Evolutionary conservation across 2,888 invertebrate species (phyloP).

Genomic region (Apoda limacodes): DNA sequence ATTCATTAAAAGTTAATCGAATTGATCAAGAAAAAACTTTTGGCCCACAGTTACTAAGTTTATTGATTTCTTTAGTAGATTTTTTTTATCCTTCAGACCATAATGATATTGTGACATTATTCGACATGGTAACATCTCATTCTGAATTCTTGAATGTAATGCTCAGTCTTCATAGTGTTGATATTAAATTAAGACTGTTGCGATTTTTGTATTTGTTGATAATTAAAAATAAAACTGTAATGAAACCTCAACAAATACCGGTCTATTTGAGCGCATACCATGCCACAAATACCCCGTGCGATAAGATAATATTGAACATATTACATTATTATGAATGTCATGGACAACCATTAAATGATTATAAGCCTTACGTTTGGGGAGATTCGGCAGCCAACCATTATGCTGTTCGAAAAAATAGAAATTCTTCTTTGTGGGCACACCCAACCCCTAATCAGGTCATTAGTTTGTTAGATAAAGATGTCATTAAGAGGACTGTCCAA

Average conservation of each 20-base stretch:
- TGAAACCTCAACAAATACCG: constrained; percentile 78
- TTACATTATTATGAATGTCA: constrained; percentile 77
- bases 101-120: constrained; percentile 63
- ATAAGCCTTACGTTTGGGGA: constrained; percentile 88
- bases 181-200: constrained; percentile 72
- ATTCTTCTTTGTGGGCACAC: constrained; percentile 74
- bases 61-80: constrained; percentile 67
- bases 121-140: constrained; percentile 82
- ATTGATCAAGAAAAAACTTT: constrained; percentile 34
- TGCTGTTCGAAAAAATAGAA: constrained; percentile 70
- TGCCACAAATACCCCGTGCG: constrained; percentile 76
- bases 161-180: constrained; percentile 58
- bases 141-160: constrained; percentile 81
- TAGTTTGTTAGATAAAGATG: constrained; percentile 75
- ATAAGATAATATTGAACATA: constrained; percentile 77
- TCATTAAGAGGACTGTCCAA: constrained; percentile 74
- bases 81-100: constrained; percentile 64
- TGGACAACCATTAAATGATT: constrained; percentile 73
- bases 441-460: constrained; percentile 80
- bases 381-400: constrained; percentile 83
- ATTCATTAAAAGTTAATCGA: constrained; percentile 66
- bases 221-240: constrained; percentile 71
- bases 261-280: constrained; percentile 83
- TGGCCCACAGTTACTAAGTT: constrained; percentile 63
- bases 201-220: constrained; percentile 74